A percentile compares a stretch with the other conserved stretches of the same genome.
phyloP scores from a whole-genome alignment of 2,888 invertebrate species.

The Cerastoderma edule region DNA sequence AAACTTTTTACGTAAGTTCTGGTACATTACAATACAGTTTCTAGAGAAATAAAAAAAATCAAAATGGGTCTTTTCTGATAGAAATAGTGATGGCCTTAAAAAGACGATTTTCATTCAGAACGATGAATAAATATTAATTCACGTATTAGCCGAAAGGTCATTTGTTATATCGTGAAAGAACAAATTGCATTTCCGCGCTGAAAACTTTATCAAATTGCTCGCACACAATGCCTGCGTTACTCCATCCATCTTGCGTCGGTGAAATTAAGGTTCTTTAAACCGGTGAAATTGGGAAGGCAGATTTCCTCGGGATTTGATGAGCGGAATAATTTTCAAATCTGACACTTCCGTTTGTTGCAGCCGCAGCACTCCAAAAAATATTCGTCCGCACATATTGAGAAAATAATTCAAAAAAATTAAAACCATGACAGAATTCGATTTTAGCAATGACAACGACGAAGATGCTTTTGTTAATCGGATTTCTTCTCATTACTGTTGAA shows the following conservation, averaged over 20 bases:
- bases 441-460: too few relatives aligned
- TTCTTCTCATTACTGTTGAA: too few relatives aligned
- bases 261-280: slow-evolving; percentile 4
- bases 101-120: background rate
- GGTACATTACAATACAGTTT: too few relatives aligned
- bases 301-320: background rate
- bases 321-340: slow-evolving; percentile 1
- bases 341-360: slow-evolving; percentile 1
- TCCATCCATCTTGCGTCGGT: slow-evolving; percentile 6
- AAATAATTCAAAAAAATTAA: background rate
- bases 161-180: background rate
- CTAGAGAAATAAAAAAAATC: too few relatives aligned
- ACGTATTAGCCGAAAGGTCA: too few relatives aligned
- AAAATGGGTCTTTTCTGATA: too few relatives aligned
- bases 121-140: background rate
- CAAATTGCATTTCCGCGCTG: background rate
- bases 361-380: background rate
- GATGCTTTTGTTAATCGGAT: too few relatives aligned
- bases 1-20: too few relatives aligned
- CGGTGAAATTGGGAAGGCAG: background rate
- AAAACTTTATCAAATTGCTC: slow-evolving; percentile 18
- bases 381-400: background rate
- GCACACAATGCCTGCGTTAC: slow-evolving; percentile 11
- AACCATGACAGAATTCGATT: too few relatives aligned
- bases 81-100: too few relatives aligned